These are phyloP conservation scores for Philonicus albiceps DNA, from an alignment of 2,888 invertebrate genomes.

Conservation along the genomic window DNA sequence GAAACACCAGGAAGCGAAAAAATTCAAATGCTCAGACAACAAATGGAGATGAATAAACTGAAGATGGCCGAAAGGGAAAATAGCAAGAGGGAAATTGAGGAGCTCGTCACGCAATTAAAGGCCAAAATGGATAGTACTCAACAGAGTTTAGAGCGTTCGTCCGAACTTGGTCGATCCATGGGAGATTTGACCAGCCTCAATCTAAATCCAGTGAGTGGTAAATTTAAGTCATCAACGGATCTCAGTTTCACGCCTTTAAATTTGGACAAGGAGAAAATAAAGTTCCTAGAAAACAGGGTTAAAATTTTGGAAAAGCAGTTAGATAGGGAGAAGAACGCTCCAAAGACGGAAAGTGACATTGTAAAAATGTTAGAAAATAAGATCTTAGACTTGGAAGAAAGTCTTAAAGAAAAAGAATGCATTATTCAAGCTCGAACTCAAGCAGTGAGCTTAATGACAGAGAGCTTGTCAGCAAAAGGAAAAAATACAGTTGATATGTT, in stretches of 20 bases:
- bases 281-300: slow-evolving; percentile 60
- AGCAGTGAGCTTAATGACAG: slow-evolving; percentile 79
- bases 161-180: slow-evolving; percentile 61
- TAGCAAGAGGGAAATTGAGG: slow-evolving; percentile 66
- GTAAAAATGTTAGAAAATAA: slow-evolving; percentile 51
- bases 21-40: slow-evolving; percentile 65
- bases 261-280: slow-evolving; percentile 57
- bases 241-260: slow-evolving; percentile 54
- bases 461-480: slow-evolving; percentile 69
- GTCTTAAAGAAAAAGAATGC: slow-evolving; percentile 82
- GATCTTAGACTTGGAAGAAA: slow-evolving; percentile 83
- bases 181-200: slow-evolving; percentile 55
- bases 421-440: slow-evolving; percentile 83
- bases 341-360: slow-evolving; percentile 46
- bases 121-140: slow-evolving; percentile 67
- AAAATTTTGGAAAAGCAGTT: slow-evolving; percentile 59
- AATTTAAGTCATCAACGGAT: slow-evolving; percentile 59
- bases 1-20: slow-evolving; percentile 66
- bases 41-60: slow-evolving; percentile 67
- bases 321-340: slow-evolving; percentile 53
- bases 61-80: slow-evolving; percentile 66
- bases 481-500: slow-evolving; percentile 76
- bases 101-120: slow-evolving; percentile 66
- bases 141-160: slow-evolving; percentile 55
- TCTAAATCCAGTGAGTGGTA: slow-evolving; percentile 53